Evolutionary conservation across 2,797 vertebrate genomes (phyloP), one percentile per base, ranked within the genome.

Genomic region (Microctenopoma lineatum): DNA sequence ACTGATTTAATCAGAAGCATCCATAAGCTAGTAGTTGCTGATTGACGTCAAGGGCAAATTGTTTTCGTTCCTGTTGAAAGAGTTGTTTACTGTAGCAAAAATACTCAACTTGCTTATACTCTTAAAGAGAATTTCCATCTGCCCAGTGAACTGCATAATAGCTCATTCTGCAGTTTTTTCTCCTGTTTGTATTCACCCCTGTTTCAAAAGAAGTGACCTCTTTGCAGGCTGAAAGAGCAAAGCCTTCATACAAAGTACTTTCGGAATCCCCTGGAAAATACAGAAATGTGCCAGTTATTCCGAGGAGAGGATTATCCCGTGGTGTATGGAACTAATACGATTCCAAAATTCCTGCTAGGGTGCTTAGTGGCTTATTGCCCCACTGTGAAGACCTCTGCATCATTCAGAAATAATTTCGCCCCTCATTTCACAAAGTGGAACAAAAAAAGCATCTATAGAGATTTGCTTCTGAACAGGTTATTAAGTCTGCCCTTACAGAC

Each of bases 311-410:
- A 92, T 93, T 90, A 92, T 87, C 87, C 87, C 39, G 41, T 56
- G 54, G 83, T 90, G 88, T 87, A 83, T 91, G 85, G 85, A 89
- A 91, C 90, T 86, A 92, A 91, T 88, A 81, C 74, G 83, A 92
- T 88, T 90, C 83, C 51, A 62, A 72, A 88, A 88, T 86, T 88
- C 84, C 76, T 87, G 77, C 78, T 44, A 52, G 83, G 76, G 81
- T 34, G 81, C 85, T 86, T 85, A 84, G 87, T 87, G 83, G 88
- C 84, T 88, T 83, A 87, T 90, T 87, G 84, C 74, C 67, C 66
- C 64, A 68, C 81, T 71, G 79, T 79, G 50, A 79, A 85, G 80
- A 89, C 87, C 83, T 75, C 72, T 53, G 75, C 85, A 79, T 84
- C 57, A 81, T 79, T 88, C 70, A 73, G 66, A 89, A 89, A 89